Conservation (phyloP, 92 coral and sea anemone genomes). For the Ricordea florida region DNA sequence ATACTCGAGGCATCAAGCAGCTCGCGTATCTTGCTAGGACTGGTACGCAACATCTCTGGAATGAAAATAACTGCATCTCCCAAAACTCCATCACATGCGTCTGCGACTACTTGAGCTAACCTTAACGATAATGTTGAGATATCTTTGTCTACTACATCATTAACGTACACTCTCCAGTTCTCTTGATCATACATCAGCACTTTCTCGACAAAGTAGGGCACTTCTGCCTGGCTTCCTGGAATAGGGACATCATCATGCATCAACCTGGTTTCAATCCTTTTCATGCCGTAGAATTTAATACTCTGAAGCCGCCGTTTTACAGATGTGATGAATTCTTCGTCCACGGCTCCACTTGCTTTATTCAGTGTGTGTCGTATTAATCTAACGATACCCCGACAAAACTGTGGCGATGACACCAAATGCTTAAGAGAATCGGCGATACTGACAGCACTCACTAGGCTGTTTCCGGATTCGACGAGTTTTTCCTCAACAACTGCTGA, state of each 20-base stretch:
- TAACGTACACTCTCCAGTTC: slow-evolving; percentile 54
- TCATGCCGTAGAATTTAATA: slow-evolving; percentile 4
- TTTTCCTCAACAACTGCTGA: slow-evolving; percentile 46
- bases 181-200: not conserved
- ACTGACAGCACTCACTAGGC: not conserved
- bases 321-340: not conserved
- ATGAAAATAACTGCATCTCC: slow-evolving; percentile 25
- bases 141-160: not conserved
- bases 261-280: slow-evolving; percentile 13
- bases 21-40: slow-evolving; percentile 14
- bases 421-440: not conserved
- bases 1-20: slow-evolving; percentile 31
- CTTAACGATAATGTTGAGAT: slow-evolving; percentile 26
- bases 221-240: slow-evolving; percentile 31
- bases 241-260: slow-evolving; percentile 10
- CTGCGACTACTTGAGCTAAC: slow-evolving; percentile 26
- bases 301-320: not conserved
- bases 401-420: slow-evolving; percentile 18
- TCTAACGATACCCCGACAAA: slow-evolving; percentile 50
- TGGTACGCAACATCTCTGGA: slow-evolving; percentile 24
- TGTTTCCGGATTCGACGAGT: not conserved
- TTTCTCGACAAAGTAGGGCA: slow-evolving; percentile 53
- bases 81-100: not conserved
- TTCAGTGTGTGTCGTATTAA: slow-evolving; percentile 53
- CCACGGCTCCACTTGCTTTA: not conserved